A percentile compares a stretch with the other conserved stretches of the same genome.
phyloP scores from a whole-genome alignment of 2,797 vertebrate species.

The Anabacerthia variegaticeps region DNA sequence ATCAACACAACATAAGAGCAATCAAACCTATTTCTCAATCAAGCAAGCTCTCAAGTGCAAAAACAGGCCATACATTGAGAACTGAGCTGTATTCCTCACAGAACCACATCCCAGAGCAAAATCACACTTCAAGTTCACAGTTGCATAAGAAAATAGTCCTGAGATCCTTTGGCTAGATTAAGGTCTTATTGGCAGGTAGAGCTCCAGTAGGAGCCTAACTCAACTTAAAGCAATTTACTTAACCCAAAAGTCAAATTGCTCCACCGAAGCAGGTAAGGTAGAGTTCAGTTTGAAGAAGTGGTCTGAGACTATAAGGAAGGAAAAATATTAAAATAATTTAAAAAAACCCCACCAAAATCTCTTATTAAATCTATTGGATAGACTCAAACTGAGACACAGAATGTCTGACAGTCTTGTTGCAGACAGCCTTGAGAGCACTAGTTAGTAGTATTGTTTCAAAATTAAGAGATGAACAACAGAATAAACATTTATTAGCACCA shows the following conservation, averaged over 20 bases:
- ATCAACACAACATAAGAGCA: not conserved
- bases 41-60: not conserved
- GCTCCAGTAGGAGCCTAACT: not conserved
- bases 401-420: not conserved
- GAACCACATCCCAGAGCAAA: not conserved
- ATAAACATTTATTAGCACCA: not conserved
- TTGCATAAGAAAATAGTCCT: not conserved
- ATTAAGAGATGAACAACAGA: accelerated
- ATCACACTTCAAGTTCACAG: not conserved
- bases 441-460: not conserved
- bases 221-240: not conserved
- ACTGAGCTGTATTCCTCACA: not conserved
- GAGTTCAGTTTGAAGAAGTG: not conserved
- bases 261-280: not conserved
- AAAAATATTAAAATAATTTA: not conserved
- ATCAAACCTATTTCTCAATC: not conserved
- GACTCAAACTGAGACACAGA: not conserved
- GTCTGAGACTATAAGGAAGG: not conserved
- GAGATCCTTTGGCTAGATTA: not conserved
- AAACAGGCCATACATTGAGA: not conserved
- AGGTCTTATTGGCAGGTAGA: not conserved
- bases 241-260: not conserved
- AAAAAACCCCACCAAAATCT: not conserved
- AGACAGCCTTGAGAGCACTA: not conserved
- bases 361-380: not conserved